A percentile compares a stretch with the other conserved stretches of the same genome.
phyloP scores from a whole-genome alignment of 2,113 vertebrate genomes.

The Myotis davidii region DNA sequence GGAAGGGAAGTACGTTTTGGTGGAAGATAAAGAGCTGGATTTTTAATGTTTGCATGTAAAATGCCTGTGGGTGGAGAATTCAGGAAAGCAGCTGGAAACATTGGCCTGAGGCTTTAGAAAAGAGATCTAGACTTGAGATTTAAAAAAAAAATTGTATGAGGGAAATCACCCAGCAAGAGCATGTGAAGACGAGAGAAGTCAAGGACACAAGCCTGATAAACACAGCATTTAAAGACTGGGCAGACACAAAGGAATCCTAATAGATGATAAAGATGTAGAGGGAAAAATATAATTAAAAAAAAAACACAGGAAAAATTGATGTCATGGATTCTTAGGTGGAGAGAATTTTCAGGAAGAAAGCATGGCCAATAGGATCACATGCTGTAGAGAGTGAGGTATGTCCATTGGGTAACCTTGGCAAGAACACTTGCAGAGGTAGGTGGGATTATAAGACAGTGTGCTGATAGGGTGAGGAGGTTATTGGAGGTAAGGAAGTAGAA shows the following conservation, averaged over 20 bases:
- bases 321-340: neutral
- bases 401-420: neutral
- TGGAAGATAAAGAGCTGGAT: slow-evolving; percentile 1
- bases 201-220: neutral
- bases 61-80: slow-evolving; percentile 13
- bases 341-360: slow-evolving; percentile 21
- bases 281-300: neutral
- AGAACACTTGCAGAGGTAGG: neutral
- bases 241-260: slow-evolving; percentile 16
- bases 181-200: neutral
- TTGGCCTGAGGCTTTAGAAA: slow-evolving; percentile 21
- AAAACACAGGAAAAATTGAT: neutral
- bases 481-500: neutral
- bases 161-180: neutral
- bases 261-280: neutral
- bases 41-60: slow-evolving; percentile 19
- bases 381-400: neutral
- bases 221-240: neutral
- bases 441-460: neutral
- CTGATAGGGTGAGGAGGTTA: neutral
- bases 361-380: neutral
- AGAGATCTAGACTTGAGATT: slow-evolving; percentile 56
- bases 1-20: slow-evolving; percentile 7
- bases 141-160: neutral
- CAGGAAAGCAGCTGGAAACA: neutral